Evolutionary conservation across 2,797 vertebrate genomes (phyloP).

Genomic region (Pantherophis vulpinus): DNA sequence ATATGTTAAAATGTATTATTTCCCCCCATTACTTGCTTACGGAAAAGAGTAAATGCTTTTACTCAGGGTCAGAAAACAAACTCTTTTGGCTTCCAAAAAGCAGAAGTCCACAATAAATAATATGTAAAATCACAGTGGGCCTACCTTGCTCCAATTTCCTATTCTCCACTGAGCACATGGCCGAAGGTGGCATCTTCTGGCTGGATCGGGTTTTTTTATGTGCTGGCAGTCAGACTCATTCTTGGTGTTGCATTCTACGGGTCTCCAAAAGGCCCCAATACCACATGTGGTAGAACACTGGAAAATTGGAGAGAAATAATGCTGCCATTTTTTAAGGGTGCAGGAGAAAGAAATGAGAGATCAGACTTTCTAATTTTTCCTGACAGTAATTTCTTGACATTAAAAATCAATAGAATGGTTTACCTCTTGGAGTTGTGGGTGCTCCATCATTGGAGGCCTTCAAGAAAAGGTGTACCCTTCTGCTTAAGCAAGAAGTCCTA

Average conservation of each 20-base stretch:
- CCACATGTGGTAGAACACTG: slow-evolving; percentile 90
- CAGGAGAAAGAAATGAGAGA: background rate
- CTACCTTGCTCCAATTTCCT: slow-evolving; percentile 89
- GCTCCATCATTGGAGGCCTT: background rate
- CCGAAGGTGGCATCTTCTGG: slow-evolving; percentile 82
- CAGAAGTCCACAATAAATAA: background rate
- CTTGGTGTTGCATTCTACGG: slow-evolving; percentile 78
- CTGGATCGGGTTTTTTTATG: slow-evolving; percentile 80
- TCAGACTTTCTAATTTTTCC: background rate
- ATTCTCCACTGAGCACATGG: slow-evolving; percentile 83
- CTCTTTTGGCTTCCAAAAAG: background rate
- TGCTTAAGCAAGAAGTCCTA: background rate
- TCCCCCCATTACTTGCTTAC: background rate
- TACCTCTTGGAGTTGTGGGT: background rate
- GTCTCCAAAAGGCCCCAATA: slow-evolving; percentile 83
- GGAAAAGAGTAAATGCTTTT: background rate
- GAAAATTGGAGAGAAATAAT: background rate
- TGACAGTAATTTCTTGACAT: background rate
- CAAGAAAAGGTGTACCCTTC: background rate
- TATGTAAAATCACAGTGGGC: background rate
- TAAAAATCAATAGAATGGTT: background rate
- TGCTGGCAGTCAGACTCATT: slow-evolving; percentile 74
- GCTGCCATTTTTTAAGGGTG: background rate
- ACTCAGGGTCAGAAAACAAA: background rate
- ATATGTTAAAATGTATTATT: background rate